These are phyloP conservation scores for Cyphomyrus plagiostoma DNA, from an alignment of 2,113 vertebrate genomes.

Conservation along the genomic window DNA sequence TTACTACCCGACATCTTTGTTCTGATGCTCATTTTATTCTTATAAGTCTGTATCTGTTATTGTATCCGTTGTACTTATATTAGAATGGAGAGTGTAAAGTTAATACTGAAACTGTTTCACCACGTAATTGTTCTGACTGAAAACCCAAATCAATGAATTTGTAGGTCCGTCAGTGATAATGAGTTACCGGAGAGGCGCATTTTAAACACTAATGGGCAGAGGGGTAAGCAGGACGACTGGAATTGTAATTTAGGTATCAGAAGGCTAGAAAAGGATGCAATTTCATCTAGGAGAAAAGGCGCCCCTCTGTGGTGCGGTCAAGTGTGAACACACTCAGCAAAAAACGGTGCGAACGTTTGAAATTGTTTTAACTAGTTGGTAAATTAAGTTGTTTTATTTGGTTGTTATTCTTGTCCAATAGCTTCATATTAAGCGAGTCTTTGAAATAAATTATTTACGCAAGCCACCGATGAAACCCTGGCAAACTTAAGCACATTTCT, in stretches of 20 bases:
- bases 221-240: neutral
- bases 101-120: neutral
- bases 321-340: neutral
- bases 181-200: neutral
- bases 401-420: neutral
- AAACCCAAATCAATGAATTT: neutral
- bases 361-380: neutral
- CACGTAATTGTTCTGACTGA: neutral
- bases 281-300: neutral
- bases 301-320: neutral
- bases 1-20: neutral
- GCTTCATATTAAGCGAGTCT: neutral
- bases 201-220: neutral
- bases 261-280: neutral
- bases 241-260: neutral
- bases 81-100: neutral
- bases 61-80: neutral
- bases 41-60: neutral
- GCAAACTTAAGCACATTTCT: neutral
- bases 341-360: neutral
- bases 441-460: neutral
- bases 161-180: neutral
- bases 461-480: neutral
- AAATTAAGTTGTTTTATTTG: no score
- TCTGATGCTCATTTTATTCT: neutral